Percentiles rank a stretch among this genome's conserved stretches.
Conservation (phyloP, 2,888 invertebrate genomes). For the Zygothrica quintamaculata region DNA sequence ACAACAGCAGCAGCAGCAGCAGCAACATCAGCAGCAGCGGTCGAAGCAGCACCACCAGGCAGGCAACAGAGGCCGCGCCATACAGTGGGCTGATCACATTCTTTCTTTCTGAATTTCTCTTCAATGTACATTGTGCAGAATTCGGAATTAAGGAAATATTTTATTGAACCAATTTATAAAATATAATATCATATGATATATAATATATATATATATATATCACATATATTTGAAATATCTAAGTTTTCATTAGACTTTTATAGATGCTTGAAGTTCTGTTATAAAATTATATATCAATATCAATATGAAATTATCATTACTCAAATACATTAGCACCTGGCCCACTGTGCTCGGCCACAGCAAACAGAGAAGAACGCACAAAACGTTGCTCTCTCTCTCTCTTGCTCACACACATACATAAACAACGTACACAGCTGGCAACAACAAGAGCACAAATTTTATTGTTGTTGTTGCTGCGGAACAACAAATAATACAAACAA, state of each 20-base stretch:
- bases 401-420: constrained; percentile 30
- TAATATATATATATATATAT: no score
- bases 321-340: no score
- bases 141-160: no score
- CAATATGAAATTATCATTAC: no score
- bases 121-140: no score
- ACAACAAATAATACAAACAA: constrained; percentile 79
- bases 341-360: constrained; percentile 46
- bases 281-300: no score
- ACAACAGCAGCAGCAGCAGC: constrained; percentile 13
- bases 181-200: no score
- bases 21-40: constrained; percentile 33
- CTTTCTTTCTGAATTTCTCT: not conserved
- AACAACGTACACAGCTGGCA: constrained; percentile 62
- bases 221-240: no score
- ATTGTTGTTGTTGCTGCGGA: constrained; percentile 68
- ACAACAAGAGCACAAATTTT: constrained; percentile 68
- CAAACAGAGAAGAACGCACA: constrained; percentile 76
- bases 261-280: no score
- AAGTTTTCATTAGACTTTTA: no score
- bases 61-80: constrained; percentile 28
- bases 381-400: constrained; percentile 50
- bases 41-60: constrained; percentile 30
- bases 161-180: no score
- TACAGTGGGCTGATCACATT: constrained; percentile 39